These are phyloP conservation scores for Trypoxylus dichotomus DNA, from an alignment of 1,140 invertebrate genomes.

Conservation along the genomic window DNA sequence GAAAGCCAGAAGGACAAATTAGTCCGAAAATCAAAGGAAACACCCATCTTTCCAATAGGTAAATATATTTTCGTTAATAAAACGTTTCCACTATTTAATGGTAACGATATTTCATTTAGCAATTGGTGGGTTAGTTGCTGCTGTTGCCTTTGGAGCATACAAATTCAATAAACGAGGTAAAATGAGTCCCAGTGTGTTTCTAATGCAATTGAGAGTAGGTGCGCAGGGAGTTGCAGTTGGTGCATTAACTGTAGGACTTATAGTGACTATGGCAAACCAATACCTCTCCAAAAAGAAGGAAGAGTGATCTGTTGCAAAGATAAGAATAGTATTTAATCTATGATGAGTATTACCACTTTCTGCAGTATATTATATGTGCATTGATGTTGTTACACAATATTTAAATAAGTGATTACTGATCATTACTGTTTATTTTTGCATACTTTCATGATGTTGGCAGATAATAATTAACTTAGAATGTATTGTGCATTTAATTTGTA, in stretches of 20 bases:
- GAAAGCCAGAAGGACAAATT: conserved; percentile 59
- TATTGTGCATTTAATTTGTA: too few species aligned
- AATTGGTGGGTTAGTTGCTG: conserved; percentile 66
- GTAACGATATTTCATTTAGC: conserved; percentile 60
- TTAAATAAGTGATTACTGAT: neutral
- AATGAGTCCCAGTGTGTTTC: conserved; percentile 78
- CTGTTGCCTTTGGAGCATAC: conserved; percentile 70
- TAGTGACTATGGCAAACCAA: conserved; percentile 63
- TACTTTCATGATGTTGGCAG: neutral
- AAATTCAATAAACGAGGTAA: conserved; percentile 70
- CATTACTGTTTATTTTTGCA: neutral
- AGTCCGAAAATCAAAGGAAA: conserved; percentile 64
- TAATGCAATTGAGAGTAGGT: conserved; percentile 81
- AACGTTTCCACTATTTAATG: neutral
- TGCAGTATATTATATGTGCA: neutral
- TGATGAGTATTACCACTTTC: neutral
- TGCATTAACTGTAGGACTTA: conserved; percentile 68
- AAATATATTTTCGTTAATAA: conserved; percentile 39
- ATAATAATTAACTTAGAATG: too few species aligned
- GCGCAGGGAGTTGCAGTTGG: conserved; percentile 80
- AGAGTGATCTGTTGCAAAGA: neutral
- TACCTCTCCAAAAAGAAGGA: conserved; percentile 57
- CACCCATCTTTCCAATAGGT: conserved; percentile 68
- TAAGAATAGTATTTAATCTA: neutral
- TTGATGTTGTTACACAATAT: neutral